Evolutionary conservation across 2,888 invertebrate genomes (phyloP).

Genomic region (Cryptocheilus praepositus): DNA sequence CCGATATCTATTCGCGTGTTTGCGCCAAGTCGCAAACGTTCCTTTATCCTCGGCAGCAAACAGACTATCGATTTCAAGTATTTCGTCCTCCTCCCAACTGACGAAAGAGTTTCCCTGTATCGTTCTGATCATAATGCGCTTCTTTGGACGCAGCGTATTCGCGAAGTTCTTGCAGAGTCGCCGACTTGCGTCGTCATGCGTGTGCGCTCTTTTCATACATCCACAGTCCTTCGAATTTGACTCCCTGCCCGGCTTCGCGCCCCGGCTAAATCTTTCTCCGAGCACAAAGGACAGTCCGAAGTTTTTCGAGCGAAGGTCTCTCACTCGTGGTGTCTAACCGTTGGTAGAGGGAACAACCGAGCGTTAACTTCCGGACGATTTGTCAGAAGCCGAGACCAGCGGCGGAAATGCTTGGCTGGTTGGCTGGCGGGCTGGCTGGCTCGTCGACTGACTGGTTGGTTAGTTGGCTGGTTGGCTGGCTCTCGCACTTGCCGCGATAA

Average conservation of each 20-base stretch:
- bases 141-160: no score
- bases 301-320: constrained; percentile 5
- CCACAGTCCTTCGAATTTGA: no score
- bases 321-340: constrained; percentile 31
- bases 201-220: no score
- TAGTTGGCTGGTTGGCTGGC: constrained; percentile 25
- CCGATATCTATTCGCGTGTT: neutral
- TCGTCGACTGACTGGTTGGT: constrained; percentile 34
- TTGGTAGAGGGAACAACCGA: constrained; percentile 51
- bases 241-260: no score
- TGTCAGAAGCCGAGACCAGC: constrained; percentile 57
- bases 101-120: no score
- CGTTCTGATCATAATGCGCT: no score
- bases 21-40: neutral
- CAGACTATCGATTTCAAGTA: no score
- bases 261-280: neutral
- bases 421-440: no score
- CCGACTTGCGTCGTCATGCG: no score
- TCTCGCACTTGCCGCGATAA: constrained; percentile 55
- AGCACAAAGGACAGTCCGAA: constrained; percentile 2
- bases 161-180: no score
- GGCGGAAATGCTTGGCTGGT: constrained; percentile 35
- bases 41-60: neutral
- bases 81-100: no score
- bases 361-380: constrained; percentile 69